A percentile compares a stretch with the other conserved stretches of the same genome.
These are phyloP conservation scores for Hyles vespertilio DNA, from an alignment of 1,140 invertebrate genomes.

Conservation along the genomic window DNA sequence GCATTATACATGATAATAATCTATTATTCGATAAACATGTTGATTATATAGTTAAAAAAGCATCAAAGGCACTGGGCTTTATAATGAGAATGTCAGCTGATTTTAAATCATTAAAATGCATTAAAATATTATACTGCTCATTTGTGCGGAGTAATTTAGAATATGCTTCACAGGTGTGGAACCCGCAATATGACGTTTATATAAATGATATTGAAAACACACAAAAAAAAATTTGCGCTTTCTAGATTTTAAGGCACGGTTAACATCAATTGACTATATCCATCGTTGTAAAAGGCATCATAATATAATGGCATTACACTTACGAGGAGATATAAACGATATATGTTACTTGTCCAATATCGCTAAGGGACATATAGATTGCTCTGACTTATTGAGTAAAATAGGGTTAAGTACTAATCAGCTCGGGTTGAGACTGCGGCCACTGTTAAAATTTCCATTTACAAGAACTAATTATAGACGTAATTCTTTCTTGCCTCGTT, in stretches of 20 bases:
- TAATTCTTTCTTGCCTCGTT: too few relatives aligned
- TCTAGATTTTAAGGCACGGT: background rate
- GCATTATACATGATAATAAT: constrained; percentile 17
- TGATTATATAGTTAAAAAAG: constrained; percentile 16
- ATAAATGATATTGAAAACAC: background rate
- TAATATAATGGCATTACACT: too few relatives aligned
- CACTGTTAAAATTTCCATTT: too few relatives aligned
- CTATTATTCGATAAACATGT: constrained; percentile 17
- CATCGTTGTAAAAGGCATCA: too few relatives aligned
- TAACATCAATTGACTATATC: too few relatives aligned
- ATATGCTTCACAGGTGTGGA: constrained; percentile 11
- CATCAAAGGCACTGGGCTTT: constrained; percentile 20
- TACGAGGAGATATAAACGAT: too few relatives aligned
- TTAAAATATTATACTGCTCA: constrained; percentile 26
- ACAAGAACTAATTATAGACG: too few relatives aligned
- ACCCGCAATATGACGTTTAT: constrained; percentile 3
- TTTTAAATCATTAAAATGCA: constrained; percentile 17
- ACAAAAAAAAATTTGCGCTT: constrained; percentile 4
- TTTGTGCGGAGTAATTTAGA: constrained; percentile 24
- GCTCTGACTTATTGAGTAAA: too few relatives aligned
- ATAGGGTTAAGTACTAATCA: too few relatives aligned
- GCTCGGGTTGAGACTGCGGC: too few relatives aligned
- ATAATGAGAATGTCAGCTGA: constrained; percentile 11
- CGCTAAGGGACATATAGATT: too few relatives aligned
- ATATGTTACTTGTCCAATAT: too few relatives aligned